Conservation (phyloP, 2,888 invertebrate genomes). For the Anthophora plumipes region DNA sequence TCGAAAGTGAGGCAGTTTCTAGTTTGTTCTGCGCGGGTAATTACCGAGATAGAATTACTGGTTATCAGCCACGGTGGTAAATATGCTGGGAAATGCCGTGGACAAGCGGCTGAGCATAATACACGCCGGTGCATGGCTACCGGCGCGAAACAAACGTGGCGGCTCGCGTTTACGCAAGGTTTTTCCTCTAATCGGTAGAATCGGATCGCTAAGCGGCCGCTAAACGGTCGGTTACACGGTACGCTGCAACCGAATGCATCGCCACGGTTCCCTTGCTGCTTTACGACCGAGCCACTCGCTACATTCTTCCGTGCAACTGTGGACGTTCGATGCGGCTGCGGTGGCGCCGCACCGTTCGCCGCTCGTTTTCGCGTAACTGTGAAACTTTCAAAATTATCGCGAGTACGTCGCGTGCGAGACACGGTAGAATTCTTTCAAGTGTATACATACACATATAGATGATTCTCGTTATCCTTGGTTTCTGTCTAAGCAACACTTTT, state of each 20-base stretch:
- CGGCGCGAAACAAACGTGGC: constrained; percentile 69
- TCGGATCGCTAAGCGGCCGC: constrained; percentile 77
- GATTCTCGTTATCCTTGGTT: no score
- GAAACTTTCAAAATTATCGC: constrained; percentile 10
- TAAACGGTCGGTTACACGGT: constrained; percentile 76
- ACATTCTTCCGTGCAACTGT: constrained; percentile 7
- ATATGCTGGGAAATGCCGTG: constrained; percentile 44
- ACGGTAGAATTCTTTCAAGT: no score
- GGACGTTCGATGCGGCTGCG: constrained; percentile 6
- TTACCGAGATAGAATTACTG: constrained; percentile 54
- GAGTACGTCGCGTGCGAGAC: no score
- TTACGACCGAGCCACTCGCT: constrained; percentile 49
- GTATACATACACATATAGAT: no score
- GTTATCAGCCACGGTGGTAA: constrained; percentile 50
- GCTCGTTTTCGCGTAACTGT: constrained; percentile 29
- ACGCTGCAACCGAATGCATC: constrained; percentile 68
- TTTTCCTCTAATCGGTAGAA: constrained; percentile 79
- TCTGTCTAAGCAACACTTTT: no score
- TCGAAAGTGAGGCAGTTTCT: constrained; percentile 21
- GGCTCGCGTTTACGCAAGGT: constrained; percentile 76
- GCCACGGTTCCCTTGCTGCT: constrained; percentile 53
- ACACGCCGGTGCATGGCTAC: constrained; percentile 64
- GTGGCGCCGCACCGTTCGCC: neutral
- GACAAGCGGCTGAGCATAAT: constrained; percentile 51
- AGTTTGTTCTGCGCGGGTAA: constrained; percentile 34